Conservation (phyloP, 2,888 invertebrate genomes). For the Abrostola triplasia region DNA sequence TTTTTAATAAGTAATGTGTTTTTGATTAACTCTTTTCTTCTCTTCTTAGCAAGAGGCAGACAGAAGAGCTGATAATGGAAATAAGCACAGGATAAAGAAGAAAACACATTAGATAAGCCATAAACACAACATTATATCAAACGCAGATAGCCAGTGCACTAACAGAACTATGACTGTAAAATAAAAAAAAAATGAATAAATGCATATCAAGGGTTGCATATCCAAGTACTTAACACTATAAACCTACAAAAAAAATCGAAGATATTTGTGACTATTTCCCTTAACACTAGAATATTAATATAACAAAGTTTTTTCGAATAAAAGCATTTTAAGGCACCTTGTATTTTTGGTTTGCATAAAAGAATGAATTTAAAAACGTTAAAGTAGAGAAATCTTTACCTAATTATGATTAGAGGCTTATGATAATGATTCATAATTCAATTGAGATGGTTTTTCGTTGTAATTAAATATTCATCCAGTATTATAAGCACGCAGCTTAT, state of each 20-base stretch:
- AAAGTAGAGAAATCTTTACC: constrained; percentile 49
- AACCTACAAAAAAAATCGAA: constrained; percentile 56
- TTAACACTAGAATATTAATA: constrained; percentile 59
- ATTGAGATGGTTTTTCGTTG: too few species aligned
- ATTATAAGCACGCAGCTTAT: background rate
- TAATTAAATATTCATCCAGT: constrained; percentile 28
- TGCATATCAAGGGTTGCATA: constrained; percentile 54
- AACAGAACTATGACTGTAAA: constrained; percentile 52
- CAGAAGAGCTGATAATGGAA: too few species aligned
- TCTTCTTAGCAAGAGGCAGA: too few species aligned
- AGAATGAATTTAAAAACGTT: constrained; percentile 52
- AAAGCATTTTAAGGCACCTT: constrained; percentile 80
- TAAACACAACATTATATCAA: constrained; percentile 23
- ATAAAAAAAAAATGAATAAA: constrained; percentile 52
- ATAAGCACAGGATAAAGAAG: too few species aligned
- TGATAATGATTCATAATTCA: constrained; percentile 38
- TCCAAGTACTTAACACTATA: constrained; percentile 54
- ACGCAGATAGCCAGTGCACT: constrained; percentile 26
- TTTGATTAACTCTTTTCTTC: too few species aligned
- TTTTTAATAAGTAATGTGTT: too few species aligned
- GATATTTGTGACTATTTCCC: constrained; percentile 76
- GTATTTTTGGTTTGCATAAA: constrained; percentile 77
- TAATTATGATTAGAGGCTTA: constrained; percentile 45
- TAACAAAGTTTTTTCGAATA: constrained; percentile 54
- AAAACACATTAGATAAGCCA: background rate